Evolutionary conservation across 2,888 invertebrate genomes (phyloP).

Genomic region (Maniola hyperantus): DNA sequence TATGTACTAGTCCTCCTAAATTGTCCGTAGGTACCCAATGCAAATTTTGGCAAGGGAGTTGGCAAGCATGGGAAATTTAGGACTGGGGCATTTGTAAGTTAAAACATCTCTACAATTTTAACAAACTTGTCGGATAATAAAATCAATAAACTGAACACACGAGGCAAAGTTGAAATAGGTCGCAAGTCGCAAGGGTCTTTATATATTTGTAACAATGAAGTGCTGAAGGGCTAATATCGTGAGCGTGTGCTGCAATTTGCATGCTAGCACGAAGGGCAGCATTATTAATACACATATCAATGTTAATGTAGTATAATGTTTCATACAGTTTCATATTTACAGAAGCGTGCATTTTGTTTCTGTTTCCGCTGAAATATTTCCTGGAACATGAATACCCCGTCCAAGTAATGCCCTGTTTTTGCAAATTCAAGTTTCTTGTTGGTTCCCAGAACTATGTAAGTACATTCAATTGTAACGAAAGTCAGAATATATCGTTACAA

Average conservation of each 20-base stretch:
- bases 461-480: background rate
- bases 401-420: background rate
- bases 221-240: constrained; percentile 22
- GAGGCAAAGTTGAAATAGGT: constrained; percentile 3
- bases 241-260: constrained; percentile 22
- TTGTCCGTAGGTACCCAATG: no score
- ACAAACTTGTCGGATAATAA: background rate
- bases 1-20: no score
- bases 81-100: background rate
- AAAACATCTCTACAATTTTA: background rate
- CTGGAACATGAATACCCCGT: background rate
- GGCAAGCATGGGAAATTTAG: background rate
- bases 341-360: background rate
- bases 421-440: background rate
- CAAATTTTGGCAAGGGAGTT: no score
- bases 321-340: constrained; percentile 10
- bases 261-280: constrained; percentile 23
- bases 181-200: constrained; percentile 14
- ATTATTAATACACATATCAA: constrained; percentile 17
- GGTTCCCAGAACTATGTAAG: no score
- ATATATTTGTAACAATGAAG: constrained; percentile 11
- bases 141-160: constrained; percentile 15
- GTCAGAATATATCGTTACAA: background rate
- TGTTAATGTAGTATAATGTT: constrained; percentile 11
- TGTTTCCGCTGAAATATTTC: background rate